These are phyloP conservation scores for Punctoribates punctum DNA, from an alignment of 2,888 invertebrate species.

Conservation along the genomic window DNA sequence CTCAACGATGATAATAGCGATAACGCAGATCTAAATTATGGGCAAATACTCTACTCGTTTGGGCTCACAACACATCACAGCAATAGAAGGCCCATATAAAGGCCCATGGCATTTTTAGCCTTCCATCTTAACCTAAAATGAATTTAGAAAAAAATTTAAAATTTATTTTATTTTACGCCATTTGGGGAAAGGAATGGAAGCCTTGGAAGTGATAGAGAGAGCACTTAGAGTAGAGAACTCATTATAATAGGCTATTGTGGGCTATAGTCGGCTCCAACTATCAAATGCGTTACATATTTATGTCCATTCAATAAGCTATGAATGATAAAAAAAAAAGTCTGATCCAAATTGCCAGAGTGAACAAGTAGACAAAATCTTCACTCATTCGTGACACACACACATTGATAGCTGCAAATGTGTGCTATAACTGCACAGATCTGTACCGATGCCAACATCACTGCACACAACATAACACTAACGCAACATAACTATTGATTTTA, in stretches of 20 bases:
- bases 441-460: constrained; percentile 16
- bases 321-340: constrained; percentile 7
- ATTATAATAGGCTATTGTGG: not conserved
- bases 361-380: constrained; percentile 29
- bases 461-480: not conserved
- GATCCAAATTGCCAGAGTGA: not conserved
- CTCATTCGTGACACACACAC: constrained; percentile 29
- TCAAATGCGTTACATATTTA: constrained; percentile 12
- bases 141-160: not conserved
- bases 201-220: not conserved
- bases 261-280: constrained; percentile 14
- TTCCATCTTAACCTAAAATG: not conserved
- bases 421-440: constrained; percentile 16
- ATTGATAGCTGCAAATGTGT: constrained; percentile 22
- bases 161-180: constrained; percentile 12
- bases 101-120: not conserved
- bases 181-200: not conserved
- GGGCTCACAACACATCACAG: not conserved
- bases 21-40: constrained; percentile 25
- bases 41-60: not conserved
- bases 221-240: constrained; percentile 1
- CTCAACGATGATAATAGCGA: constrained; percentile 22
- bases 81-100: too few relatives aligned
- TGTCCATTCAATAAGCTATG: constrained; percentile 12
- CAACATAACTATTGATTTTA: constrained; percentile 18